Base-by-base conservation (phyloP, 1,140 invertebrate species). In the Adoxophyes honmai region DNA sequence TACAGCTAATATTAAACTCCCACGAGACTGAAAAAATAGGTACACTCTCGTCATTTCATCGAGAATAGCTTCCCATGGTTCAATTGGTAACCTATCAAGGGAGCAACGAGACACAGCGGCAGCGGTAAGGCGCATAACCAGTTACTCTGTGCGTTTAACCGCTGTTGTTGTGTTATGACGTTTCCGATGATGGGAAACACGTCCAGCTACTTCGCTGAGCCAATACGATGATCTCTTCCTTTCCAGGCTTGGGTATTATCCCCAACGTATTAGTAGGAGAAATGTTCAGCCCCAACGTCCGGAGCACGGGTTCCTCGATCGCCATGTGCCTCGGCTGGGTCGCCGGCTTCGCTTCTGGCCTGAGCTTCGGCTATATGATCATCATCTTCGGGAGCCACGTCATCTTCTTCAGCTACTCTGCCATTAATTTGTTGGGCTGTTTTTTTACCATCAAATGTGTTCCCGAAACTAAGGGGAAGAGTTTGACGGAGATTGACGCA, bases 171-270 rank as follows among this genome's bases (percentile, higher is more conserved):
- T n/a, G n/a, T n/a, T n/a, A n/a, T n/a, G n/a, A n/a, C n/a, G n/a
- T n/a, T n/a, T n/a, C n/a, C n/a, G n/a, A n/a, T n/a, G n/a, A n/a
- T n/a, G n/a, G n/a, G n/a, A n/a, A n/a, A n/a, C n/a, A n/a, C n/a
- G n/a, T n/a, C n/a, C n/a, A n/a, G n/a, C n/a, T n/a, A n/a, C n/a
- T n/a, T n/a, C n/a, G n/a, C n/a, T n/a, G n/a, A n/a, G n/a, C n/a
- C n/a, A n/a, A n/a, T n/a, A n/a, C n/a, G n/a, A n/a, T n/a, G n/a
- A n/a, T n/a, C n/a, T n/a, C 35, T 54, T 14, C 15, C 44, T 28
- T 68, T 66, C 10, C 59, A 80, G 74, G 77, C 28, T 71, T 73
- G 8, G 73, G 64, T 2, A 65, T 73, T 0, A 72, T 79, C 11
- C 76, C 76, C 2, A 57, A 59, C 18, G 62, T 68, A 0, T 57